A percentile compares a stretch with the other conserved stretches of the same genome.
Evolutionary conservation across 2,888 invertebrate genomes (phyloP).

Genomic region (Oxyteleia sp.): DNA sequence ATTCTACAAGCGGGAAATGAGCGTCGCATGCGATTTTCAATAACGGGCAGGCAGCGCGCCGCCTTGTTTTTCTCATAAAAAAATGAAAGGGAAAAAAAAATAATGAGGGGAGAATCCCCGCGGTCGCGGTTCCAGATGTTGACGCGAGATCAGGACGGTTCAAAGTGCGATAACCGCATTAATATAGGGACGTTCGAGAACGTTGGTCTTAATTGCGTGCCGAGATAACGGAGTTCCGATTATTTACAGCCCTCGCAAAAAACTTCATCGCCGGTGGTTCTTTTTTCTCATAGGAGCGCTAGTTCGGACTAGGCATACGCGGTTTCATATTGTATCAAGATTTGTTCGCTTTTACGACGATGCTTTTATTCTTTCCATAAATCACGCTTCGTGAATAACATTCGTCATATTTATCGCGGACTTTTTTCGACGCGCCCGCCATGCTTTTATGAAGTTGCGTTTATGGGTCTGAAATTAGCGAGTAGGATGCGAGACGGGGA

Average conservation of each 20-base stretch:
- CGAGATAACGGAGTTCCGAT: slow-evolving; percentile 67
- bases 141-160: slow-evolving; percentile 68
- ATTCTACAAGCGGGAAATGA: slow-evolving; percentile 72
- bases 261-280: slow-evolving; percentile 63
- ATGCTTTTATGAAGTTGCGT: slow-evolving; percentile 54
- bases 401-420: slow-evolving; percentile 65
- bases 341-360: slow-evolving; percentile 58
- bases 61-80: slow-evolving; percentile 74
- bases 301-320: slow-evolving; percentile 40
- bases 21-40: slow-evolving; percentile 75
- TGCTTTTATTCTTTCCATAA: slow-evolving; percentile 64
- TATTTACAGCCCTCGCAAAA: slow-evolving; percentile 73
- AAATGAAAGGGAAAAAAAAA: too few species aligned
- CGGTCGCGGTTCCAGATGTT: slow-evolving; percentile 67
- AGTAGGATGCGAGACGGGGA: slow-evolving; percentile 26
- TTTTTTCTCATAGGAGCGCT: slow-evolving; percentile 62
- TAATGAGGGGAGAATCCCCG: slow-evolving; percentile 59
- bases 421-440: slow-evolving; percentile 52
- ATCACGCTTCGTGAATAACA: slow-evolving; percentile 54
- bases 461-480: slow-evolving; percentile 58
- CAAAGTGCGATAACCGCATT: slow-evolving; percentile 75
- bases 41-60: slow-evolving; percentile 62
- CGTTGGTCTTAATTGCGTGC: slow-evolving; percentile 69
- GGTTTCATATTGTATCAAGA: slow-evolving; percentile 55
- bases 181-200: slow-evolving; percentile 67